Base-by-base conservation (phyloP, 2,888 invertebrate species). In the Acrobasis repandana region DNA sequence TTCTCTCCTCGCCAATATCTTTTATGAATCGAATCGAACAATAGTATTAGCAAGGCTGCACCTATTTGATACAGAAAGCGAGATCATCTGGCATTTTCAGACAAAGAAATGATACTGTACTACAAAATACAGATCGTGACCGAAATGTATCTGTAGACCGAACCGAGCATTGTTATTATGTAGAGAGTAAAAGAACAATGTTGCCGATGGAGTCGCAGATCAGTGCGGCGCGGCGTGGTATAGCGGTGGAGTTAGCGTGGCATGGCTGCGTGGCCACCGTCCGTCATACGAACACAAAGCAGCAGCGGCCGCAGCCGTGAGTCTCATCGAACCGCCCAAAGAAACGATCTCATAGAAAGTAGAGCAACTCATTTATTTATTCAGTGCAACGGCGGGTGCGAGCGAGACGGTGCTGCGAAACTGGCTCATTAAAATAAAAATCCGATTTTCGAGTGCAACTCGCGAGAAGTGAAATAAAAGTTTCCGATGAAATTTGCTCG, bases 351-450 rank as follows among this genome's bases (percentile, higher is more conserved):
- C 88, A 90, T 90, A 91, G 92, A 92, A 92, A 92, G 92, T 92
- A 86, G 92, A 90, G 83, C 91, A 88, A 90, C 77, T 90, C 85
- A 88, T 91, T 92, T 90, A 91, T 89, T 90, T 91, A 91, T 90
- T 90, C 90, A 88, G 85, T 87, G 85, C 89, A 89, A 77, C 80
- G 71, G 76, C 79, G 83, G 78, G 88, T 86, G 87, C 79, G 89
- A 88, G 88, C 77, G 90, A 87, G 89, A 86, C 73, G 71, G 69
- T 73, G 77, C 77, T 73, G 81, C 83, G 78, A 85, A 89, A 89
- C 89, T 80, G 83, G 86, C 89, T 90, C 90, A 91, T 92, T 92
- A 91, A 91, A 91, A 92, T 90, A 90, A 91, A 91, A 91, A 86
- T 85, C 81, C 74, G 84, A 89, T 88, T 86, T 88, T 85, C 74